Percentiles rank a stretch among this genome's conserved stretches.
phyloP scores from a whole-genome alignment of 2,888 invertebrate species.

The Byasa hedistus region DNA sequence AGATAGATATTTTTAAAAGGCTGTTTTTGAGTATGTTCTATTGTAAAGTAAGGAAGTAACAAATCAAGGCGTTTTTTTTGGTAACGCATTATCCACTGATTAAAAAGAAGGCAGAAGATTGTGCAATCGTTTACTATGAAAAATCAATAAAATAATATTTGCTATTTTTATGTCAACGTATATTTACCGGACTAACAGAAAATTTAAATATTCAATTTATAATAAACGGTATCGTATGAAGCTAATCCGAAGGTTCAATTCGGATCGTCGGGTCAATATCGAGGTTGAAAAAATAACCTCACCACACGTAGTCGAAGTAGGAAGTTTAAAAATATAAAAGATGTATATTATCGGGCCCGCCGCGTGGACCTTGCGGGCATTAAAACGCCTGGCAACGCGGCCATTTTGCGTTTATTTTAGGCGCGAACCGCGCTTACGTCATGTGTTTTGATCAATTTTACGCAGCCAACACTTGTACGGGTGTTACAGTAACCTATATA shows the following conservation, averaged over 20 bases:
- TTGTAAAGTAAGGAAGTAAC: no score
- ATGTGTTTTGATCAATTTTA: constrained; percentile 20
- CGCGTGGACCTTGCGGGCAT: constrained; percentile 12
- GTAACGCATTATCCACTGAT: not conserved
- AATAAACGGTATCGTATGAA: not conserved
- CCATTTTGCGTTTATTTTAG: constrained; percentile 14
- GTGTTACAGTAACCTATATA: constrained; percentile 20
- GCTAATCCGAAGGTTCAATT: not conserved
- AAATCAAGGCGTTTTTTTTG: no score
- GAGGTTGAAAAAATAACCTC: constrained; percentile 3
- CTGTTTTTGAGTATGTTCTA: no score
- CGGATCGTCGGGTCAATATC: not conserved
- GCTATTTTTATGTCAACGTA: not conserved
- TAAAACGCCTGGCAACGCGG: constrained; percentile 16
- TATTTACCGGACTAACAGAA: not conserved
- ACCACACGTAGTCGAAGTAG: constrained; percentile 15
- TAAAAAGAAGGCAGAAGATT: not conserved
- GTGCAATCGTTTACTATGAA: not conserved
- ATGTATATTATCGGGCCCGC: constrained; percentile 11
- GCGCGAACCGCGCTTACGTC: constrained; percentile 17
- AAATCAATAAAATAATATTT: not conserved
- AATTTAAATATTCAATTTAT: not conserved
- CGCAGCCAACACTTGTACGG: constrained; percentile 12
- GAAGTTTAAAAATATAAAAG: constrained; percentile 27
- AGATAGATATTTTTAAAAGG: no score